These are phyloP conservation scores for Lithophane socia DNA, from an alignment of 2,888 invertebrate genomes.

Conservation along the genomic window DNA sequence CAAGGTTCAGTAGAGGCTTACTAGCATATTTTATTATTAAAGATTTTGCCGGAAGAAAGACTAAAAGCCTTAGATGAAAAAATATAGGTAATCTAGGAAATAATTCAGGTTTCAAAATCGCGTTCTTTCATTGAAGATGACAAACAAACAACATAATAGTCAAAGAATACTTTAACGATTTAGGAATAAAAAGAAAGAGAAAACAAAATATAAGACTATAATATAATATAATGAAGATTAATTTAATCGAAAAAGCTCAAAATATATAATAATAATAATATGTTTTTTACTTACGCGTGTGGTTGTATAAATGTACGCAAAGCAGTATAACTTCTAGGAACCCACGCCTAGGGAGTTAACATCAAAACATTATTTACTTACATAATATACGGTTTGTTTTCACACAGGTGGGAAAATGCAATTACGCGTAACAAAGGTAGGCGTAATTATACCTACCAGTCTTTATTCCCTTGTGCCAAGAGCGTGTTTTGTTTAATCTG, in stretches of 20 bases:
- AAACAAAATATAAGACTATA: no score
- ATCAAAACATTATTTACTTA: constrained; percentile 37
- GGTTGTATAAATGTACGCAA: constrained; percentile 8
- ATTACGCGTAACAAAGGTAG: constrained; percentile 51
- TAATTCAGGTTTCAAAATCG: neutral
- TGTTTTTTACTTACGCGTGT: neutral
- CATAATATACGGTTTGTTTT: constrained; percentile 34
- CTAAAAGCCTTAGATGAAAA: neutral
- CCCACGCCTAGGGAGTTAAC: constrained; percentile 4
- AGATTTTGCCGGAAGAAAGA: neutral
- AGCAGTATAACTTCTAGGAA: constrained; percentile 26
- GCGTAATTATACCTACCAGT: constrained; percentile 52
- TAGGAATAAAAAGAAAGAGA: no score
- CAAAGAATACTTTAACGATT: no score
- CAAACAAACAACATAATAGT: neutral
- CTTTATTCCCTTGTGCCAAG: constrained; percentile 38
- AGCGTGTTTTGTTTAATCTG: constrained; percentile 46
- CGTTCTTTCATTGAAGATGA: neutral
- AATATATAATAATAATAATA: neutral
- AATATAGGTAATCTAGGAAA: neutral
- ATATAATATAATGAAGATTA: no score
- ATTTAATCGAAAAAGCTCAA: neutral
- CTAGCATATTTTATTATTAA: neutral
- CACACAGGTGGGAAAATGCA: constrained; percentile 45
- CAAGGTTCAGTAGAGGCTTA: neutral